Evolutionary conservation across 2,113 vertebrate species (phyloP).

Genomic region (Lates calcarifer): DNA sequence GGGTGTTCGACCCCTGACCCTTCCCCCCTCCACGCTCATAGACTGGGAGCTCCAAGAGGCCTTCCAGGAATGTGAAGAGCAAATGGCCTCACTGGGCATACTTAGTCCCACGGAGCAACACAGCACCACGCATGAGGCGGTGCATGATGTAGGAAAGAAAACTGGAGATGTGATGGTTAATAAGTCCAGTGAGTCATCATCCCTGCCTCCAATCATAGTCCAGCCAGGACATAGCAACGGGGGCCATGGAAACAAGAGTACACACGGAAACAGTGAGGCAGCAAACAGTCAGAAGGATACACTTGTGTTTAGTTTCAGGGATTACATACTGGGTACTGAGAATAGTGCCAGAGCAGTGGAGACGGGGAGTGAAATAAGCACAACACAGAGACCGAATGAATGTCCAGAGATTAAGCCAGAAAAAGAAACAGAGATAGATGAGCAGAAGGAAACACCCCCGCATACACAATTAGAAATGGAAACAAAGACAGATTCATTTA

Average conservation of each 20-base stretch:
- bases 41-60: conserved; percentile 83
- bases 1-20: conserved; percentile 35
- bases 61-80: conserved; percentile 84
- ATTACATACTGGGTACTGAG: conserved; percentile 77
- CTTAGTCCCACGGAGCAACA: conserved; percentile 31
- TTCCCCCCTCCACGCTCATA: conserved; percentile 57
- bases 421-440: conserved; percentile 22
- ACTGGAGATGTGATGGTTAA: conserved; percentile 57
- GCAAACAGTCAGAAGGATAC: conserved; percentile 61
- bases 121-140: conserved; percentile 26
- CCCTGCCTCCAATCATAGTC: conserved; percentile 58
- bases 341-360: conserved; percentile 21
- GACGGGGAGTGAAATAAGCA: conserved; percentile 37
- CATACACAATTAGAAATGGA: conserved; percentile 24
- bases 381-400: conserved; percentile 22
- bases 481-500: conserved; percentile 20
- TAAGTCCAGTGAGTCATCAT: conserved; percentile 68
- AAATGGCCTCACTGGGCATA: conserved; percentile 81
- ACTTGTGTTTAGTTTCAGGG: conserved; percentile 80
- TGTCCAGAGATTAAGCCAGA: conserved; percentile 28
- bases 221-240: conserved; percentile 67
- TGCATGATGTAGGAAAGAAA: conserved; percentile 47
- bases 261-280: conserved; percentile 76
- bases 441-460: conserved; percentile 42
- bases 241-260: conserved; percentile 73